Base-by-base conservation (phyloP, 2,888 invertebrate species). In the Drosophila parthenogenetica region DNA sequence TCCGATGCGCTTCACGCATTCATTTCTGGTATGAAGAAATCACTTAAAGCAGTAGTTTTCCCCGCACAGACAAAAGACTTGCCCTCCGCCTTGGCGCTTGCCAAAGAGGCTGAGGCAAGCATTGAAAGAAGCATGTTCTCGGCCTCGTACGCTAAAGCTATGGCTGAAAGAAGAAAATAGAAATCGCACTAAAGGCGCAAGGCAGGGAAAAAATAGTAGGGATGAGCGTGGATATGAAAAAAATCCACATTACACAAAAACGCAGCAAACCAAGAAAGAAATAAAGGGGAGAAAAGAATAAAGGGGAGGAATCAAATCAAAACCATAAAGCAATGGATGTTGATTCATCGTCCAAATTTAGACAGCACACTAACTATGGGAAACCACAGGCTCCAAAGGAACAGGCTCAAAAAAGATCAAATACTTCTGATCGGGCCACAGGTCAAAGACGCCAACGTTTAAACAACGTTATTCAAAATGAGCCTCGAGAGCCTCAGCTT, bases 101-200 rank as follows among this genome's bases (percentile, higher is more conserved):
- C 50, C 35, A 39, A 39, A 11, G 42, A 53, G 29, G 53, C 40
- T 2, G 53, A 53, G 29, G 42, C 53, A 4, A 46, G 46, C 11
- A 57, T 46, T 0, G 39, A 46, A n/a, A n/a, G 37, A 1, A 46
- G 57, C 16, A 25, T 17, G 8, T 48, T 57, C 7, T 10, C 46
- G 3, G 37, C 16, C 3, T n/a, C 57, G 11, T 57, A 46, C 8
- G 57, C 57, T 2, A 57, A 7, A 13, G 25, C 46, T n/a, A n/a
- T n/a, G n/a, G n/a, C 29, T 43, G n/a, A n/a, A n/a, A 1, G 2
- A 5, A 13, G 35, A 55, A 5, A n/a, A n/a, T 29, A 29, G 5
- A 10, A 29, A 29, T 29, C 29, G 29, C 29, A 2, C 5, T 1
- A 2, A 29, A 10, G 29, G 29, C 29, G 2, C 29, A 29, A 29